Conservation (phyloP, 2,888 invertebrate genomes). For the Sceliomorpha sp. region DNA sequence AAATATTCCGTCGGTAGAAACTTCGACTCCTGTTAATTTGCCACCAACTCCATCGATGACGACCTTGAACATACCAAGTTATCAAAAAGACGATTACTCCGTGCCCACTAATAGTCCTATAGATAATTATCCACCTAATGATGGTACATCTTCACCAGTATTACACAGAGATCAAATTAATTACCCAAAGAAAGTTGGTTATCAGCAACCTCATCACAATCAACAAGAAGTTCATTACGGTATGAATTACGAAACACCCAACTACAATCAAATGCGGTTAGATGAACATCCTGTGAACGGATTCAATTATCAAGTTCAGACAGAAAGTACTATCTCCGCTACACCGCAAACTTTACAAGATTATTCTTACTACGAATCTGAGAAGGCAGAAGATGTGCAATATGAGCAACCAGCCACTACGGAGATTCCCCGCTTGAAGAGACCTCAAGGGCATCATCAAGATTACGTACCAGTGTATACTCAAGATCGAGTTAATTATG, state of each 20-base stretch:
- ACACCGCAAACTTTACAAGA: slow-evolving; percentile 60
- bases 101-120: slow-evolving; percentile 27
- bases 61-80: slow-evolving; percentile 36
- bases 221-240: slow-evolving; percentile 49
- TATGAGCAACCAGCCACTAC: slow-evolving; percentile 59
- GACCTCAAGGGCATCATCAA: slow-evolving; percentile 52
- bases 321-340: slow-evolving; percentile 41
- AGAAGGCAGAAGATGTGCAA: slow-evolving; percentile 60
- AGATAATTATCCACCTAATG: slow-evolving; percentile 41
- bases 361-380: slow-evolving; percentile 61
- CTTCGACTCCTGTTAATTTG: slow-evolving; percentile 10
- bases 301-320: slow-evolving; percentile 69
- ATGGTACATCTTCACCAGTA: slow-evolving; percentile 1
- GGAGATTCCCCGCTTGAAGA: slow-evolving; percentile 53
- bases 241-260: slow-evolving; percentile 45
- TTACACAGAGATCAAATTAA: slow-evolving; percentile 27
- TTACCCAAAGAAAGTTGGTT: slow-evolving; percentile 35
- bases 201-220: slow-evolving; percentile 30
- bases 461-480: slow-evolving; percentile 61
- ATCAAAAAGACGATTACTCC: slow-evolving; percentile 52
- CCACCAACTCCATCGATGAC: slow-evolving; percentile 22
- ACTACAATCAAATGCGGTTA: slow-evolving; percentile 46
- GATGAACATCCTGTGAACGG: slow-evolving; percentile 68
- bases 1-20: slow-evolving; percentile 20
- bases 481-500: slow-evolving; percentile 51